Percentiles rank a stretch among this genome's conserved stretches.
Evolutionary conservation across 2,797 vertebrate species (phyloP).

Genomic region (Ctenosaura bakeri): DNA sequence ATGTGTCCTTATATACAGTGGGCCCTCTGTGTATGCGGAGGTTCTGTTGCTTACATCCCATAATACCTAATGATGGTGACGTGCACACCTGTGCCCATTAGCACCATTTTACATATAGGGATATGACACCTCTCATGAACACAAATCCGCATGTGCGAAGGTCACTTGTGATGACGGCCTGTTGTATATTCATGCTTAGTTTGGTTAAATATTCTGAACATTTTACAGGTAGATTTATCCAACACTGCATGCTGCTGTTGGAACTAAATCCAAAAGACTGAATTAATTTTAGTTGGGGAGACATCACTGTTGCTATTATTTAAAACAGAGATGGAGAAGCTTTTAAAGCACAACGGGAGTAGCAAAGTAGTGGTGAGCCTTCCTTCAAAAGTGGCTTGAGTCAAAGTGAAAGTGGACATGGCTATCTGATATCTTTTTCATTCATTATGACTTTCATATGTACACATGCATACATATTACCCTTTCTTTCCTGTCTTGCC

Average conservation of each 20-base stretch:
- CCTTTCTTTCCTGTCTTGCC: background rate
- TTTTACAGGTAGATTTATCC: background rate
- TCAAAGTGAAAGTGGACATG: background rate
- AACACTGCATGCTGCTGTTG: background rate
- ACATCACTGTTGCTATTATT: background rate
- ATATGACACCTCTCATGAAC: too few species aligned
- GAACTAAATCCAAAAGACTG: background rate
- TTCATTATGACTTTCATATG: background rate
- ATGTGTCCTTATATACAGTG: background rate
- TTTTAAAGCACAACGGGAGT: background rate
- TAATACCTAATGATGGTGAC: too few species aligned
- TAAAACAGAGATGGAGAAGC: background rate
- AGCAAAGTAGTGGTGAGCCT: background rate
- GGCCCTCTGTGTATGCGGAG: too few species aligned
- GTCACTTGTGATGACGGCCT: too few species aligned
- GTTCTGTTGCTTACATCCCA: too few species aligned
- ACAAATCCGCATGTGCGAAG: too few species aligned
- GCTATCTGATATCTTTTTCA: background rate
- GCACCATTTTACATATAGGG: too few species aligned
- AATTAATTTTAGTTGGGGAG: conserved; percentile 4
- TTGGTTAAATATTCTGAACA: background rate
- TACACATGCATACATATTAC: background rate
- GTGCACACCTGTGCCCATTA: too few species aligned
- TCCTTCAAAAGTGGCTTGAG: background rate
- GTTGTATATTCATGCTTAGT: background rate